A percentile compares a stretch with the other conserved stretches of the same genome.
Evolutionary conservation across 2,113 vertebrate genomes (phyloP).

Genomic region (Lonchura striata): DNA sequence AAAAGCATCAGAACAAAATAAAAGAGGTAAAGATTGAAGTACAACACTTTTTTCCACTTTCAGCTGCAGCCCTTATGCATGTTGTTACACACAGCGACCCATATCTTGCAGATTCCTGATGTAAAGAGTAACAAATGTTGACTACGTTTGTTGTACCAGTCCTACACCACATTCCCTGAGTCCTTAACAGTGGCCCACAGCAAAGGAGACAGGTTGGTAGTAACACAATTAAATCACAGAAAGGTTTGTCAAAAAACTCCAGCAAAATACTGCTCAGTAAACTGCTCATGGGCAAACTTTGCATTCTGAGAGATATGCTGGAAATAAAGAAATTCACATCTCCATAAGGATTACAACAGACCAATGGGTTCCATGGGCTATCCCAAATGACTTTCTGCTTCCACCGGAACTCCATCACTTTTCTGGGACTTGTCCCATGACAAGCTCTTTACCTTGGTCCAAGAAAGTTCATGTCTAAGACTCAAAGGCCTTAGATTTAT

Average conservation of each 20-base stretch:
- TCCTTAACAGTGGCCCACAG: neutral
- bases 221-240: neutral
- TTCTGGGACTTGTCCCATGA: neutral
- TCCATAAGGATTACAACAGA: neutral
- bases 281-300: neutral
- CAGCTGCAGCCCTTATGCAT: neutral
- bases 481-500: neutral
- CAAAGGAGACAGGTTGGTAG: rapidly evolving
- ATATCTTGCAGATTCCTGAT: neutral
- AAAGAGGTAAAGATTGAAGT: neutral
- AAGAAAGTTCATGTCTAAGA: neutral
- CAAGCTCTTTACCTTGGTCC: neutral
- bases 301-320: neutral
- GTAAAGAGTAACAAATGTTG: neutral
- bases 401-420: neutral
- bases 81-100: neutral
- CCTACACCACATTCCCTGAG: neutral
- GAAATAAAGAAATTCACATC: neutral
- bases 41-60: neutral
- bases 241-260: neutral
- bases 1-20: neutral
- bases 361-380: neutral
- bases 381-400: neutral
- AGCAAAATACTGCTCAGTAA: neutral
- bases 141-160: neutral